Percentiles rank a stretch among this genome's conserved stretches.
Conservation (phyloP, 2,113 vertebrate genomes). For the Phalacrocorax aristotelis region DNA sequence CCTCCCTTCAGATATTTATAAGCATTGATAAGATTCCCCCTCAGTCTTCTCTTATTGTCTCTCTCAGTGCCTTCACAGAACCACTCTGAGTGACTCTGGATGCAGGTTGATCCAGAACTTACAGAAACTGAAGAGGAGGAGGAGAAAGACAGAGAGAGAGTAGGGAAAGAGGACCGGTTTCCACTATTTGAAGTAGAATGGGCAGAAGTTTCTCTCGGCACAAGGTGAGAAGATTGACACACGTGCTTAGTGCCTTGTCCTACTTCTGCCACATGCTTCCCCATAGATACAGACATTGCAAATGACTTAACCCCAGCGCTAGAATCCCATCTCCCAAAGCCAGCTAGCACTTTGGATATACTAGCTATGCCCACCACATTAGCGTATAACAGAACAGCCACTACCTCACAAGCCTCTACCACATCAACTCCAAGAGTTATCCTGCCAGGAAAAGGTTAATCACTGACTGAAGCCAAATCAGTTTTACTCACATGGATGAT, state of each 20-base stretch:
- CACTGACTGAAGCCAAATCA: neutral
- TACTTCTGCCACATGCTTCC: neutral
- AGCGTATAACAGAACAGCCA: neutral
- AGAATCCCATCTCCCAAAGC: neutral
- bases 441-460: neutral
- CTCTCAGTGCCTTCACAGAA: neutral
- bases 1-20: no score
- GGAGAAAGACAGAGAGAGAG: neutral
- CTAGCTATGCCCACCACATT: neutral
- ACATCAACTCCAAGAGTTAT: neutral
- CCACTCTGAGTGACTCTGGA: neutral
- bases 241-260: neutral
- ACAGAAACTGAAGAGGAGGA: neutral
- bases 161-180: neutral
- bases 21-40: no score
- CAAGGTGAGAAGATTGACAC: neutral
- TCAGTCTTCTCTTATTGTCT: neutral
- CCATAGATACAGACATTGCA: accelerated
- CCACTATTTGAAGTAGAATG: neutral
- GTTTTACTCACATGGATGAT: neutral
- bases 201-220: neutral
- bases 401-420: neutral
- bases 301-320: neutral
- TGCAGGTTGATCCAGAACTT: neutral
- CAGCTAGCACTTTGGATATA: neutral